Evolutionary conservation across 2,113 vertebrate genomes (phyloP), one percentile per base, ranked within the genome.

Genomic region (Oryzias curvinotus): DNA sequence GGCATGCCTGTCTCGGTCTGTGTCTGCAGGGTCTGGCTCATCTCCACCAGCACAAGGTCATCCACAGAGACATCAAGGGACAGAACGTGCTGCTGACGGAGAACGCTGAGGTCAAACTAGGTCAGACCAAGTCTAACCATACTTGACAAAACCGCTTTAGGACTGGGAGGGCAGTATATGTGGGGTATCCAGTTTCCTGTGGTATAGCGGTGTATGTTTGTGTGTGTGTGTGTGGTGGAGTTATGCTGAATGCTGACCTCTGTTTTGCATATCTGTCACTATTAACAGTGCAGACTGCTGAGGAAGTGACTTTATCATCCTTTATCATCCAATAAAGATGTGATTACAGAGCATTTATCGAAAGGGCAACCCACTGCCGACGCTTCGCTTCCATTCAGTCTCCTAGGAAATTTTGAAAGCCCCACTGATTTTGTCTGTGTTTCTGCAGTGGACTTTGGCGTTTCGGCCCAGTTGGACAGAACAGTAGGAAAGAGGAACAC

Each of bases 61-160:
- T 97, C 84, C 95, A 97, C 88, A 80, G 95, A 71, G 95, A 97
- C 89, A 97, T 96, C 90, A 97, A 97, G 79, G 95, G 95, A 23
- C 95, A 97, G 82, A 97, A 97, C 0, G 95, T 97, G 55, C 89
- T 97, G 71, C 91, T 97, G 83, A 96, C 95, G 0, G 94, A 96
- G 85, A 94, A 94, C 1, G 95, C 95, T 0, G 94, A 96, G 78
- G 94, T 97, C 79, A 97, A 97, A 82, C 89, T 97, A 71, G 95
- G 95, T 97, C 78, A 70, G 93, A 60, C 58, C 28, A 23, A 65
- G 58, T 52, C 59, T 48, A 62, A 73, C 57, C 55, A 47, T 56
- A 12, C 67, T 55, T 59, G 49, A 62, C 70, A 46, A 64, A 73
- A 60, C 5, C 14, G 49, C 74, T 60, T 56, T 18, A 28, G 57